A percentile compares a stretch with the other conserved stretches of the same genome.
Evolutionary conservation across 2,888 invertebrate genomes (phyloP).

Genomic region (Philereme vetulata): DNA sequence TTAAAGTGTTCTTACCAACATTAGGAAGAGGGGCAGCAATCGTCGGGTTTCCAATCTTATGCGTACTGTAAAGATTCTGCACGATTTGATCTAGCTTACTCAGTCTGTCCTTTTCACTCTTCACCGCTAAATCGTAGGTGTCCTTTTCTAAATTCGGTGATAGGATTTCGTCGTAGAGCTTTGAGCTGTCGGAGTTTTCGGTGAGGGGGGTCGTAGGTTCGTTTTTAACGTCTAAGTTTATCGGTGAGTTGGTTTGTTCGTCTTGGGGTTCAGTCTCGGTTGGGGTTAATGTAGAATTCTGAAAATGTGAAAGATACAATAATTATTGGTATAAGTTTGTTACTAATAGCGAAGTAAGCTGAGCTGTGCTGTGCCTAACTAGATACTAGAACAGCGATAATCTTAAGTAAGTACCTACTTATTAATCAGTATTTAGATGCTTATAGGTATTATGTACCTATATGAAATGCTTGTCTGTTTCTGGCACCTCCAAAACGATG

Average conservation of each 20-base stretch:
- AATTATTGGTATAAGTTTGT: background rate
- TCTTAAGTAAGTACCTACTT: too few species aligned
- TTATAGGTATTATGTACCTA: too few species aligned
- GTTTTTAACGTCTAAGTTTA: conserved; percentile 57
- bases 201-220: conserved; percentile 51
- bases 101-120: conserved; percentile 68
- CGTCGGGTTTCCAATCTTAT: conserved; percentile 66
- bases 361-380: too few species aligned
- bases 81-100: conserved; percentile 78
- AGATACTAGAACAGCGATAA: too few species aligned
- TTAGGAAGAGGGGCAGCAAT: conserved; percentile 47
- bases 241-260: conserved; percentile 48
- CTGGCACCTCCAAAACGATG: too few species aligned
- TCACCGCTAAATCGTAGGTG: conserved; percentile 46
- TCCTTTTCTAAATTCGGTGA: conserved; percentile 51
- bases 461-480: too few species aligned
- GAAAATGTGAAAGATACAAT: conserved; percentile 26
- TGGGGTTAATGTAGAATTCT: conserved; percentile 68
- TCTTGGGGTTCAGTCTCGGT: conserved; percentile 57
- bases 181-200: conserved; percentile 56
- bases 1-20: conserved; percentile 43
- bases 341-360: background rate
- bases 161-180: conserved; percentile 52
- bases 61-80: conserved; percentile 75
- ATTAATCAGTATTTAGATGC: too few species aligned